These are phyloP conservation scores for Plecotus auritus DNA, from an alignment of 2,113 vertebrate species.

Conservation along the genomic window DNA sequence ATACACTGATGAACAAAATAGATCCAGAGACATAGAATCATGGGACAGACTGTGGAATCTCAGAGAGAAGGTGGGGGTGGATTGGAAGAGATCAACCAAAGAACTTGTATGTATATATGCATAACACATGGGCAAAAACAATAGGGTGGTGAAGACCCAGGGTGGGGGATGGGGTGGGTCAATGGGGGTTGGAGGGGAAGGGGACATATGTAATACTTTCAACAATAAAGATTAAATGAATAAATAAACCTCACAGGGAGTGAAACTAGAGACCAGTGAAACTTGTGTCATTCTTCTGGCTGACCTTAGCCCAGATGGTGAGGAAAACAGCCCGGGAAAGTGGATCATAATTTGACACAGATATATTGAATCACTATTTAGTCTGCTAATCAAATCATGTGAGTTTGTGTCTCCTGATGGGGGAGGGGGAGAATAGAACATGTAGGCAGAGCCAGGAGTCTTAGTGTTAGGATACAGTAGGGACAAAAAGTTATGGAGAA, in stretches of 20 bases:
- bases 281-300: background rate
- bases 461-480: background rate
- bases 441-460: background rate
- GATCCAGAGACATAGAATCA: too few species aligned
- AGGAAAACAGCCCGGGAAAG: background rate
- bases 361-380: background rate
- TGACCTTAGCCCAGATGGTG: background rate
- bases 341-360: background rate
- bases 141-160: too few species aligned
- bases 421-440: background rate
- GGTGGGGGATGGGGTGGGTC: too few species aligned
- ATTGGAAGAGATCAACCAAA: too few species aligned
- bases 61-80: too few species aligned
- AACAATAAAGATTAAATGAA: too few species aligned
- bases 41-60: too few species aligned
- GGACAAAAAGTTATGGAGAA: background rate
- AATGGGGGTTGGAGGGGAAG: too few species aligned
- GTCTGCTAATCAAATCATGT: background rate
- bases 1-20: too few species aligned
- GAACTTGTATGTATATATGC: too few species aligned
- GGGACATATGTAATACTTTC: too few species aligned
- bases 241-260: background rate
- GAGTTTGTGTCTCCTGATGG: background rate
- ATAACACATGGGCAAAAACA: too few species aligned
- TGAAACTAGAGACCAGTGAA: background rate